Percentiles rank a stretch among this genome's conserved stretches.
Evolutionary conservation across 1,140 invertebrate genomes (phyloP).

Genomic region (Ylistrum balloti): DNA sequence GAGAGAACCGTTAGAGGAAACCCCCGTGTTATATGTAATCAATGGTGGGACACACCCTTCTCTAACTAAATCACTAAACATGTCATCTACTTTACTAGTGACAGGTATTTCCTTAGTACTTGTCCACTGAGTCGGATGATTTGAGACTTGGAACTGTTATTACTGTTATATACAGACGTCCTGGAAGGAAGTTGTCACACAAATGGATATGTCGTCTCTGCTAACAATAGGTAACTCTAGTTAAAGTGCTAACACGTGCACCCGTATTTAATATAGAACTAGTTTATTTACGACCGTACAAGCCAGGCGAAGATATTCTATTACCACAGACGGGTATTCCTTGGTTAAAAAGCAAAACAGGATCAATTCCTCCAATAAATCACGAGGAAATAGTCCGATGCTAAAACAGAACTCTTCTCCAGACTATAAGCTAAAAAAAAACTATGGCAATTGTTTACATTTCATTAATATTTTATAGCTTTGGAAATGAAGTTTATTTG

Average conservation of each 20-base stretch:
- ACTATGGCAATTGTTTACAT: too few species aligned
- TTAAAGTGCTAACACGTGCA: slow-evolving; percentile 32
- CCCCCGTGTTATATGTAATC: not conserved
- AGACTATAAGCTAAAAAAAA: too few species aligned
- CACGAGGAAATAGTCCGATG: not conserved
- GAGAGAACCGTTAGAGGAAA: not conserved
- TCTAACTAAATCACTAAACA: not conserved
- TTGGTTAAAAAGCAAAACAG: not conserved
- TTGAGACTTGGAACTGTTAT: not conserved
- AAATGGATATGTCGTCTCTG: not conserved
- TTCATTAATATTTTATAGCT: too few species aligned
- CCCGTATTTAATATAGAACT: not conserved
- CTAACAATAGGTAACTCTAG: not conserved
- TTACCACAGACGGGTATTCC: not conserved
- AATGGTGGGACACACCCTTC: not conserved
- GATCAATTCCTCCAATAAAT: not conserved
- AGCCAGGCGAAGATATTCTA: not conserved
- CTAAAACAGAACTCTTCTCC: too few species aligned
- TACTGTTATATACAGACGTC: not conserved
- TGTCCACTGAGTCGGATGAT: not conserved
- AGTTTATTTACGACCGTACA: slow-evolving; percentile 17
- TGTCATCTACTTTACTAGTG: not conserved
- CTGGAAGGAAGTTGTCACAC: not conserved
- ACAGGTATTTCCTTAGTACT: slow-evolving; percentile 39
- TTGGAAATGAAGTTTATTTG: too few species aligned